Conservation (phyloP, 2,888 invertebrate genomes). For the Patella pellucida region DNA sequence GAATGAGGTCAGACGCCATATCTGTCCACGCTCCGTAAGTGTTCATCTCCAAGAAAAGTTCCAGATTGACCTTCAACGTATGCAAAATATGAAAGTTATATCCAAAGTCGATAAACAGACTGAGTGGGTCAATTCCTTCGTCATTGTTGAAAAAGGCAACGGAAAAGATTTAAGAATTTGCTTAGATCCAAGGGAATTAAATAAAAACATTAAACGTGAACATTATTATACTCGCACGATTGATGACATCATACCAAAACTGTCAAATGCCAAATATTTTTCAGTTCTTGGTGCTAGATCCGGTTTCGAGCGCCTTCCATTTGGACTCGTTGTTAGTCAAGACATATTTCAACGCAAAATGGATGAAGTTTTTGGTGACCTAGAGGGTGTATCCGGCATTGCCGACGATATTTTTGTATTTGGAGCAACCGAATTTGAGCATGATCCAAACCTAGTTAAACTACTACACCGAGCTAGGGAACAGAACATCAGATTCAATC, state of each 20-base stretch:
- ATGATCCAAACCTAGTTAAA: background rate
- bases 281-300: slow-evolving; percentile 21
- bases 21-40: background rate
- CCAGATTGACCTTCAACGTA: background rate
- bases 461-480: background rate
- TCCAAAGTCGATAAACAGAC: background rate
- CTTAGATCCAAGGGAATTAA: slow-evolving; percentile 33
- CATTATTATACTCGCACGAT: slow-evolving; percentile 29
- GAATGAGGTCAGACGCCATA: background rate
- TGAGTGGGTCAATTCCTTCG: slow-evolving; percentile 9
- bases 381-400: background rate
- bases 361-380: background rate
- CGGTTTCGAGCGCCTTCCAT: slow-evolving; percentile 10
- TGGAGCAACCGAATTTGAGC: background rate
- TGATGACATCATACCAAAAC: slow-evolving; percentile 25
- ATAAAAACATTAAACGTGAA: slow-evolving; percentile 32
- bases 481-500: background rate
- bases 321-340: background rate
- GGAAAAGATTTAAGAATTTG: slow-evolving; percentile 4
- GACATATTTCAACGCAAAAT: background rate
- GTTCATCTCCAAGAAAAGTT: background rate
- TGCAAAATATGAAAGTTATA: background rate
- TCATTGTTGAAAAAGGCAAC: background rate
- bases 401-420: background rate
- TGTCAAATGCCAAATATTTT: slow-evolving; percentile 20